Evolutionary conservation across 2,113 vertebrate genomes (phyloP).

Genomic region (Vimba vimba): DNA sequence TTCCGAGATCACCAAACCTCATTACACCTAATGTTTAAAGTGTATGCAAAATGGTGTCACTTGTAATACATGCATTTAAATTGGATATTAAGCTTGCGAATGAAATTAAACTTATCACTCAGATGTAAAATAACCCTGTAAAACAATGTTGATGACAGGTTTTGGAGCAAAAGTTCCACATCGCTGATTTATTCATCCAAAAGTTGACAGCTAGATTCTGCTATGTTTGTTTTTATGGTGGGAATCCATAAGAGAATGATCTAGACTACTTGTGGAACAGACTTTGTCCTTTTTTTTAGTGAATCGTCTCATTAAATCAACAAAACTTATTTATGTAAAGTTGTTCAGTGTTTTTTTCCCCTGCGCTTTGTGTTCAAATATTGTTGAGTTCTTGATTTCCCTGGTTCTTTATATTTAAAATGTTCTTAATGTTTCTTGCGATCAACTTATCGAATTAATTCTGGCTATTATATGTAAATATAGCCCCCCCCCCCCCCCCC

Average conservation of each 20-base stretch:
- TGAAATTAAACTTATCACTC: conserved; percentile 47
- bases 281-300: not conserved
- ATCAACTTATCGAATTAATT: not conserved
- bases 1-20: conserved; percentile 19
- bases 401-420: not conserved
- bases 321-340: not conserved
- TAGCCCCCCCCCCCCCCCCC: too few species aligned
- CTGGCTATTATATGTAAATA: not conserved
- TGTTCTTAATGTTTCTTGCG: not conserved
- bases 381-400: not conserved
- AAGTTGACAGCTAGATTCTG: conserved; percentile 14
- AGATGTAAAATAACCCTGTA: conserved; percentile 53
- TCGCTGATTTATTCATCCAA: conserved; percentile 35
- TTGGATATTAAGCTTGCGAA: conserved; percentile 53
- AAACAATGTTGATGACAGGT: conserved; percentile 29
- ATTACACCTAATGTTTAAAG: conserved; percentile 48
- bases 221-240: not conserved
- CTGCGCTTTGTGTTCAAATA: not conserved
- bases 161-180: conserved; percentile 33
- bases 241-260: not conserved
- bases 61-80: conserved; percentile 54
- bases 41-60: conserved; percentile 40
- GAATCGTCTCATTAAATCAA: not conserved
- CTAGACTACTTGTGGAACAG: not conserved
- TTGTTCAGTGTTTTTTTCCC: not conserved